A percentile compares a stretch with the other conserved stretches of the same genome.
Conservation (phyloP, 1,140 invertebrate genomes). For the Cyclargus thomasi region DNA sequence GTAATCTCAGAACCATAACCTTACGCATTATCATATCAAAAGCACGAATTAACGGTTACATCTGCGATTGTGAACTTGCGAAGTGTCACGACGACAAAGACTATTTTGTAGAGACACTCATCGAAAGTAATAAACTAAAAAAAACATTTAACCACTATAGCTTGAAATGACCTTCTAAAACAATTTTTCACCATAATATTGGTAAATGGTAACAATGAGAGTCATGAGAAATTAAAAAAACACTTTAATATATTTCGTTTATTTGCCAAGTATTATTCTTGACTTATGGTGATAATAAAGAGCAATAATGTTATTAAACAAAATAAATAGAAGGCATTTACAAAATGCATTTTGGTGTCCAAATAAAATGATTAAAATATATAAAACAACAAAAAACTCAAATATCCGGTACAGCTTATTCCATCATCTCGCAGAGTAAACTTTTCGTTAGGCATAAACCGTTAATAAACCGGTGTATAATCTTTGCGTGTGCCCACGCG, state of each 20-base stretch:
- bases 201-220: no score
- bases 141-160: no score
- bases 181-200: no score
- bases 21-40: slow-evolving; percentile 47
- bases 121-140: no score
- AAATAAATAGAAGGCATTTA: neutral
- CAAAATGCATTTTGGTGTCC: no score
- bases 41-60: slow-evolving; percentile 62
- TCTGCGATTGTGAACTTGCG: slow-evolving; percentile 53
- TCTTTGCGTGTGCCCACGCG: slow-evolving; percentile 46
- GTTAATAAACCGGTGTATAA: slow-evolving; percentile 12
- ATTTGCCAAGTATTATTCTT: no score
- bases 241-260: neutral
- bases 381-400: no score
- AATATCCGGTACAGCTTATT: no score
- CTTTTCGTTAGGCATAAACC: neutral
- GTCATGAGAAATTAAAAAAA: no score
- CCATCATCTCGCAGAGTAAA: neutral
- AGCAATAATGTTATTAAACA: neutral
- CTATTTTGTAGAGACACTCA: slow-evolving; percentile 8
- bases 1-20: slow-evolving; percentile 32
- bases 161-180: no score
- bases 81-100: slow-evolving; percentile 37
- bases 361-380: neutral
- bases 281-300: no score